Evolutionary conservation across 2,888 invertebrate species (phyloP), one percentile per base, ranked within the genome.

Genomic region (Pristionchus mayeri): DNA sequence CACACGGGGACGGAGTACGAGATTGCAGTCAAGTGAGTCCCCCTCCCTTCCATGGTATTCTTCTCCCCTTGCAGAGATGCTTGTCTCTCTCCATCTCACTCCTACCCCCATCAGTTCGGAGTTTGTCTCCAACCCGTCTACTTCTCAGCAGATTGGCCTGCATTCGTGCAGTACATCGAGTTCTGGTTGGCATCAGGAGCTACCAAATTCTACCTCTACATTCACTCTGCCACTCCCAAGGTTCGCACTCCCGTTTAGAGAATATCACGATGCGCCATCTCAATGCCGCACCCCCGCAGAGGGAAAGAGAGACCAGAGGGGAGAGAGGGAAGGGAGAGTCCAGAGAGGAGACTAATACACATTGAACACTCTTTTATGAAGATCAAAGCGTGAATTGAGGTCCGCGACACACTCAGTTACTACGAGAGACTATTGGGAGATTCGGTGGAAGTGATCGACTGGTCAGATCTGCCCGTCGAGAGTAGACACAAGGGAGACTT

Each of bases 131-230:
- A 81, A 54, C 81, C 81, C 16, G 81, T 60, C 7, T 81, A 81
- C 27, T 81, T 81, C 81, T 44, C 37, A 21, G 81, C 81, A 2
- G 81, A 81, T 44, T 81, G 81, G 81, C 57, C 81, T 9, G 57
- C 60, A 1, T 81, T 48, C 60, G 81, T 37, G 1, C 81, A 81
- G 40, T 81, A 60, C 11, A 37, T 81, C 40, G 81, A 81, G n/a
- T 81, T 81, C 30, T 81, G 81, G 81, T 30, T 81, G 81, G 81
- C 81, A n/a, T 40, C 81, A 3, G 81, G 81, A 11, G 81, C 81
- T 1, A 81, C 81, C 6, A 81, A 81, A 40, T 60, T 81, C 81
- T 81, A 81, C 27, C 57, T 81, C 44, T 81, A 81, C 24, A 30
- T 81, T 24, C 81, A 81, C 60, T 81, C 81, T 44, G 60, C 60